Evolutionary conservation across 92 coral and sea anemone species (phyloP).

Genomic region (Isaurus tuberculatus): DNA sequence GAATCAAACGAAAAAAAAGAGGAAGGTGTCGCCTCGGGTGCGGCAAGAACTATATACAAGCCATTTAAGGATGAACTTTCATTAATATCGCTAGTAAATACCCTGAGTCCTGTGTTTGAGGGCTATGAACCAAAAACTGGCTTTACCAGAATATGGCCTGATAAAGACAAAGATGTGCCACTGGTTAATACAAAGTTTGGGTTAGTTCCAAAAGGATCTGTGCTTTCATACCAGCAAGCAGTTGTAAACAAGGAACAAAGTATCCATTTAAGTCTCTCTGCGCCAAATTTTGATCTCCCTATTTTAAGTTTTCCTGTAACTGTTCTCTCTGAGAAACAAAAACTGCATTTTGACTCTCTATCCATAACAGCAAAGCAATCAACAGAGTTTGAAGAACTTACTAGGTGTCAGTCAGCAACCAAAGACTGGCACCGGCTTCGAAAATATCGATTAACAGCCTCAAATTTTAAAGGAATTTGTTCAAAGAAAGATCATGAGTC

Average conservation of each 20-base stretch:
- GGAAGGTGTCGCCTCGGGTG: conserved; percentile 57
- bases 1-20: conserved; percentile 37
- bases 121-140: conserved; percentile 54
- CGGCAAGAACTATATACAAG: conserved; percentile 46
- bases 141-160: conserved; percentile 62
- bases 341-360: conserved; percentile 39
- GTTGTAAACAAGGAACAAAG: conserved; percentile 17
- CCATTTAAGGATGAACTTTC: conserved; percentile 47
- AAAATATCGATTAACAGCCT: conserved; percentile 37
- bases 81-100: conserved; percentile 36
- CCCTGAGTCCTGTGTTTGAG: conserved; percentile 49
- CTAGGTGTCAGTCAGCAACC: conserved; percentile 51
- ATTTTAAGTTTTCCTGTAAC: conserved; percentile 25
- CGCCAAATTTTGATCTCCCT: conserved; percentile 50
- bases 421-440: conserved; percentile 53
- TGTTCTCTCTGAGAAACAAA: conserved; percentile 51
- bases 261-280: background rate
- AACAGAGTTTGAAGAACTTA: conserved; percentile 38
- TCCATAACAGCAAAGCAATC: conserved; percentile 13
- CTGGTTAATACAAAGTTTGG: conserved; percentile 47
- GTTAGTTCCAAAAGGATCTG: conserved; percentile 63
- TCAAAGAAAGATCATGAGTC: conserved; percentile 40
- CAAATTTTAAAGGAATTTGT: conserved; percentile 45
- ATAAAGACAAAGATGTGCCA: conserved; percentile 52
- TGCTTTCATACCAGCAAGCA: conserved; percentile 54